Conservation (phyloP, 2,888 invertebrate genomes). For the Mycalesis mineus region DNA sequence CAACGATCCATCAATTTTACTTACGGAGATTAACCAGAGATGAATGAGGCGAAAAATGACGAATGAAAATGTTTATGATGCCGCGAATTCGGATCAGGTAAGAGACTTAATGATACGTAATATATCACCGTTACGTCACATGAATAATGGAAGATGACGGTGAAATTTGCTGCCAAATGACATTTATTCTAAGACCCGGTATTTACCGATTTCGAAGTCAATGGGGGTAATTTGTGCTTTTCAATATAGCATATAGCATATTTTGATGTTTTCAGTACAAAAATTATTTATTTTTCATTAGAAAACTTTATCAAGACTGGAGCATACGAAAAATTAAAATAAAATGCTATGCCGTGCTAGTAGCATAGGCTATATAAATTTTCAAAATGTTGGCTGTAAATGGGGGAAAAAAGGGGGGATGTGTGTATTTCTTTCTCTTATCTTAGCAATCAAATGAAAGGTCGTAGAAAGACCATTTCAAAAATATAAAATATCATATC, state of each 20-base stretch:
- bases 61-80: conserved; percentile 41
- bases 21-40: conserved; percentile 24
- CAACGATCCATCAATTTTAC: conserved; percentile 24
- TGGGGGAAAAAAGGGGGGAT: too few relatives aligned
- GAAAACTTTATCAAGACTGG: neutral
- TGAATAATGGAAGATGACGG: conserved; percentile 54
- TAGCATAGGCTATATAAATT: too few relatives aligned
- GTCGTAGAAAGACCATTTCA: too few relatives aligned
- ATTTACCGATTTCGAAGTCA: conserved; percentile 2
- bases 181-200: conserved; percentile 25
- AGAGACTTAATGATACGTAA: conserved; percentile 53
- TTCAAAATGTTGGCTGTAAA: too few relatives aligned
- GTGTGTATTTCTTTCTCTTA: too few relatives aligned
- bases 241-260: neutral
- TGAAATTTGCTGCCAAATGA: conserved; percentile 36
- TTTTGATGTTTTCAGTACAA: neutral
- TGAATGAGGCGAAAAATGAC: conserved; percentile 38
- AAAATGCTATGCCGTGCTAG: too few relatives aligned
- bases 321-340: too few relatives aligned
- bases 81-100: conserved; percentile 46
- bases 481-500: too few relatives aligned
- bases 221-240: neutral
- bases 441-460: too few relatives aligned
- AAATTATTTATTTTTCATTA: too few relatives aligned
- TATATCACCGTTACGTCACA: conserved; percentile 53